phyloP scores from a whole-genome alignment of 2,888 invertebrate genomes.

The Eubasilissa splendida region DNA sequence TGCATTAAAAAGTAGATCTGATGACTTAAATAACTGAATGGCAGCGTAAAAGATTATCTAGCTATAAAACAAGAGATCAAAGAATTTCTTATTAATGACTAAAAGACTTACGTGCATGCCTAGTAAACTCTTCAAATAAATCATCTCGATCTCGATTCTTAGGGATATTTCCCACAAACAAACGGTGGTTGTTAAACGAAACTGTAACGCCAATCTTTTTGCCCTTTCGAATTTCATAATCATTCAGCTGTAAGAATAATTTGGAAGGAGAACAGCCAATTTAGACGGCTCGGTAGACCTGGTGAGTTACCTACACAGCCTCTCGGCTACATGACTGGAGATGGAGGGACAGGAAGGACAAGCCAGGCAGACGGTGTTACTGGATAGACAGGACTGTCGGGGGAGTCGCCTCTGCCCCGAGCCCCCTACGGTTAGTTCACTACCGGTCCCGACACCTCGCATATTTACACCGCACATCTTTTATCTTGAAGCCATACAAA shows the following conservation, averaged over 20 bases:
- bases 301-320: conserved; percentile 63
- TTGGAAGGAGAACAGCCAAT: conserved; percentile 84
- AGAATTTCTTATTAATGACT: conserved; percentile 74
- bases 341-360: conserved; percentile 58
- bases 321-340: conserved; percentile 65
- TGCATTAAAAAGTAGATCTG: conserved; percentile 33
- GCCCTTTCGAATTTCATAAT: conserved; percentile 99
- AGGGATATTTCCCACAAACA: conserved; percentile 99
- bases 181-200: conserved; percentile 99
- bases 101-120: conserved; percentile 98
- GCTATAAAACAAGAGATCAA: conserved; percentile 54
- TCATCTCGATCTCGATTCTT: conserved; percentile 99
- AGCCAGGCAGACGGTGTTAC: conserved; percentile 28
- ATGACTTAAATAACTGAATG: conserved; percentile 30
- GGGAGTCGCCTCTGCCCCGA: conserved; percentile 43
- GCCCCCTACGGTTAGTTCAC: neutral
- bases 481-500: no score
- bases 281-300: conserved; percentile 66
- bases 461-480: neutral
- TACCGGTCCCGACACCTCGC: neutral
- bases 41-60: conserved; percentile 41
- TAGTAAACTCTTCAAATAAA: conserved; percentile 99
- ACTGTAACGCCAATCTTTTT: conserved; percentile 99
- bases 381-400: conserved; percentile 34
- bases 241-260: conserved; percentile 98